These are phyloP conservation scores for Eristalis intricaria DNA, from an alignment of 2,888 invertebrate species.

Conservation along the genomic window DNA sequence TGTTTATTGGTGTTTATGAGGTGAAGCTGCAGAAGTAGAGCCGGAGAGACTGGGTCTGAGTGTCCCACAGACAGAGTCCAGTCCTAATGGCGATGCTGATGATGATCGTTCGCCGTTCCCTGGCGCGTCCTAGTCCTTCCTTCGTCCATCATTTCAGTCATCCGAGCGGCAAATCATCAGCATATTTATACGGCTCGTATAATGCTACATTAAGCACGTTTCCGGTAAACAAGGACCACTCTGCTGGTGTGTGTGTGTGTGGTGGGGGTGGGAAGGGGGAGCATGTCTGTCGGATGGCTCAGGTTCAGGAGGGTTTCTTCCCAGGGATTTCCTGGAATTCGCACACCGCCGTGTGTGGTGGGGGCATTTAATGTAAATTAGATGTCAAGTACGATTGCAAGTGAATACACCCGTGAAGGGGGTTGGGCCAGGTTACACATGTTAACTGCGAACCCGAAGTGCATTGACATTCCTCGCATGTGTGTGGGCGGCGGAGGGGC, in stretches of 20 bases:
- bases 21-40: constrained; percentile 50
- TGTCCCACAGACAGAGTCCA: neutral
- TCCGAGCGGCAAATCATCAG: constrained; percentile 68
- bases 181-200: constrained; percentile 71
- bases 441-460: constrained; percentile 31
- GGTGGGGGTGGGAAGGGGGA: too few species aligned
- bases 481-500: neutral
- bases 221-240: constrained; percentile 63
- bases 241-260: neutral
- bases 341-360: constrained; percentile 35
- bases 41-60: neutral
- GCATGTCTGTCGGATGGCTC: constrained; percentile 13
- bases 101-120: constrained; percentile 2
- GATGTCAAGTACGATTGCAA: constrained; percentile 70
- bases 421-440: constrained; percentile 52
- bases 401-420: constrained; percentile 56
- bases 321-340: constrained; percentile 66
- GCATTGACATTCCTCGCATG: constrained; percentile 58
- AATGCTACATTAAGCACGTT: constrained; percentile 71
- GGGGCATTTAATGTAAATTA: constrained; percentile 69
- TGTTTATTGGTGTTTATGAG: constrained; percentile 59
- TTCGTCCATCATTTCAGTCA: constrained; percentile 50
- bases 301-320: constrained; percentile 10
- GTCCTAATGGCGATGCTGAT: constrained; percentile 11
- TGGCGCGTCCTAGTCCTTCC: constrained; percentile 9